Percentiles rank a stretch among this genome's conserved stretches.
Evolutionary conservation across 2,888 invertebrate species (phyloP).

Genomic region (Corbicula japonica): DNA sequence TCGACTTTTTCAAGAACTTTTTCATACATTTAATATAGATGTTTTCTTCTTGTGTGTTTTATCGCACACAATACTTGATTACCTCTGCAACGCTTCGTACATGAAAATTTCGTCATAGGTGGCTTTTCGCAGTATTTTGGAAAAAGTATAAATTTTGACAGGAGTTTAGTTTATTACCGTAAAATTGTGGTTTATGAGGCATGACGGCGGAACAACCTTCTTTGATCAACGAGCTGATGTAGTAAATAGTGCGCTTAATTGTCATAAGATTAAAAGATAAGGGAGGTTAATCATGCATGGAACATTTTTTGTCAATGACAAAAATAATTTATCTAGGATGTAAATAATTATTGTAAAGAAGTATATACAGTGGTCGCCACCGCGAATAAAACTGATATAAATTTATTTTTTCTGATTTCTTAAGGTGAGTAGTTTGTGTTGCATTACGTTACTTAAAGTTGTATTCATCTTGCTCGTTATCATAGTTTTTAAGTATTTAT

Average conservation of each 20-base stretch:
- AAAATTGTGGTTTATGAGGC: conserved; percentile 60
- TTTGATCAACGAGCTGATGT: conserved; percentile 50
- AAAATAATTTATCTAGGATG: conserved; percentile 43
- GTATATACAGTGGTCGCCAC: not conserved
- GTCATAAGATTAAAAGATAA: conserved; percentile 20
- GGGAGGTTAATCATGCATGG: conserved; percentile 35
- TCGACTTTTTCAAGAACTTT: too few species aligned
- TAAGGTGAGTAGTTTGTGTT: too few species aligned
- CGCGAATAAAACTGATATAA: not conserved
- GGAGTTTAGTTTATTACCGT: conserved; percentile 43
- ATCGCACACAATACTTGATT: too few species aligned
- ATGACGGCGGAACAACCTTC: conserved; percentile 18
- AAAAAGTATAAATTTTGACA: conserved; percentile 2
- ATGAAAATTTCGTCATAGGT: too few species aligned
- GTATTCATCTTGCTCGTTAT: too few species aligned
- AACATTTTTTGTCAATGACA: conserved; percentile 39
- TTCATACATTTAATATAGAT: too few species aligned
- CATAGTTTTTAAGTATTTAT: too few species aligned
- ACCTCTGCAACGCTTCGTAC: too few species aligned
- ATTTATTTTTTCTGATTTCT: too few species aligned
- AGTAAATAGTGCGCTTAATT: conserved; percentile 42
- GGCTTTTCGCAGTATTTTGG: too few species aligned
- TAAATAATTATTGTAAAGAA: conserved; percentile 29
- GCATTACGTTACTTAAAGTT: too few species aligned
- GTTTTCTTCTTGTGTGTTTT: too few species aligned